Evolutionary conservation across 2,797 vertebrate species (phyloP), one percentile per base, ranked within the genome.

Genomic region (Sternarchorhynchus goeldii): DNA sequence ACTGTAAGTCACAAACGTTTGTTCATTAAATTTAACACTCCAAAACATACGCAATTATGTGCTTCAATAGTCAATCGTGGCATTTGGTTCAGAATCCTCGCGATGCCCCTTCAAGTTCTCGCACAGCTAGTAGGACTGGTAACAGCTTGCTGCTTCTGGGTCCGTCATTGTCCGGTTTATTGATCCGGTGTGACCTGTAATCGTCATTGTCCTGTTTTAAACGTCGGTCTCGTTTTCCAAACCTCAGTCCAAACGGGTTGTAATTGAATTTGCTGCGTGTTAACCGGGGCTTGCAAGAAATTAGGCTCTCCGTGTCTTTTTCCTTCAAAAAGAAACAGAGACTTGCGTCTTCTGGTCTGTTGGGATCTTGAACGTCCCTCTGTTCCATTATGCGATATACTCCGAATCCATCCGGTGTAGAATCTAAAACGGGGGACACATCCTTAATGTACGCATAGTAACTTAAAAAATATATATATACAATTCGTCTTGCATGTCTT

Each of bases 181-280:
- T 25, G 25, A 25, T 25, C 25, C 25, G 25, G 25, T 25, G 25
- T 25, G 25, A 25, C 25, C 25, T 25, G 25, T 25, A 25, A 25
- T 25, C 84, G 18, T 82, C 69, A 0, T 79, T 60, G 10, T 83
- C 77, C 4, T 82, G 81, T 5, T 75, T 78, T 39, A 77, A 76
- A 14, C 81, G 50, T 74, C 75, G 73, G 18, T 86, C 83, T 16
- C 93, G 89, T 68, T 95, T 95, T 25, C 93, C 94, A 17, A 96
- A 95, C 74, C 93, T 92, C 5, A 94, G 91, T 67, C 93, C 91
- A 18, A 95, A 95, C 0, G 94, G 92, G 84, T 95, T 95, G 86
- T 91, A 90, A 89, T 95, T 95, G 87, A 95, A 95, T 21, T 91
- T 92, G 21, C 90, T 93, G 76, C 93, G 86, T 20, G 86, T 50